phyloP scores from a whole-genome alignment of 35 echinoderm and acorn worm genomes.

The Anneissia japonica region DNA sequence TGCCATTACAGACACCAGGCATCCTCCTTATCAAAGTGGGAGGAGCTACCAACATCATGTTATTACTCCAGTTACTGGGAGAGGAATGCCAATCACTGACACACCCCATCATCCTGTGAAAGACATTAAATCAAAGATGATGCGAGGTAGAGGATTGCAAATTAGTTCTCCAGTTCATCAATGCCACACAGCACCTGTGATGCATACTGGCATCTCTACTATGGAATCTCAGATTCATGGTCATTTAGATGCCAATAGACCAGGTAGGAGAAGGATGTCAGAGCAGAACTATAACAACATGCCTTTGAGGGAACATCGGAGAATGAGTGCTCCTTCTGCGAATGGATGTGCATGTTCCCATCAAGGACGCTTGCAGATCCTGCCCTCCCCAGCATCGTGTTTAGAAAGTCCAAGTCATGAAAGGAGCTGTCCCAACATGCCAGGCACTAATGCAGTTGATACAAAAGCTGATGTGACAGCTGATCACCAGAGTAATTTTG shows the following conservation, averaged over 20 bases:
- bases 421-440: too few species aligned
- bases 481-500: too few species aligned
- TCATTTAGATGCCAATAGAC: not conserved
- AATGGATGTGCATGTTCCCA: not conserved
- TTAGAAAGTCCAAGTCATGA: too few species aligned
- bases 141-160: not conserved
- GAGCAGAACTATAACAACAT: not conserved
- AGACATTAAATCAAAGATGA: not conserved
- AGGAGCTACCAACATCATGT: too few species aligned
- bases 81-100: not conserved
- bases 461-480: too few species aligned
- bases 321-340: not conserved
- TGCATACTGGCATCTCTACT: not conserved
- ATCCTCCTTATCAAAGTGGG: too few species aligned
- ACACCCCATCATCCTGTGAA: not conserved
- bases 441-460: too few species aligned
- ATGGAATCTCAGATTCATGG: not conserved
- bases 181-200: not conserved
- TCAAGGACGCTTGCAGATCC: not conserved
- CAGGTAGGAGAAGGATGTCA: not conserved
- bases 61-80: not conserved
- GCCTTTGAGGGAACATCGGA: not conserved
- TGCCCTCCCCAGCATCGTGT: too few species aligned
- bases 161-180: not conserved
- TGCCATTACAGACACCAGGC: too few species aligned